phyloP scores from a whole-genome alignment of 2,888 invertebrate species.

The Lottia gigantea region DNA sequence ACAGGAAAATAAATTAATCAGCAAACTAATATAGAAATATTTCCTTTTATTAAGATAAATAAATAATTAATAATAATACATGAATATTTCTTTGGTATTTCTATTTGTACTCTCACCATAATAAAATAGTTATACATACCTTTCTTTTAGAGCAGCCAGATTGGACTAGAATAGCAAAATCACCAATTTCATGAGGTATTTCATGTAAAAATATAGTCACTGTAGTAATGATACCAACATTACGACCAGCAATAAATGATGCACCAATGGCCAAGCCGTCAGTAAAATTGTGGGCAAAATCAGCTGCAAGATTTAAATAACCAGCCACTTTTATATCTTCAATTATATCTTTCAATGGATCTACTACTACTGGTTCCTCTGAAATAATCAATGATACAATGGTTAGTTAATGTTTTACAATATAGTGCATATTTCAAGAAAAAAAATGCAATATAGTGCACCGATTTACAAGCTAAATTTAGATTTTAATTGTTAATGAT shows the following conservation, averaged over 20 bases:
- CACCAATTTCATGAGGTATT: constrained; percentile 99
- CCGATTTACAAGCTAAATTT: too few species aligned
- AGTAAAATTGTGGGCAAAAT: constrained; percentile 98
- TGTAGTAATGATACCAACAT: constrained; percentile 80
- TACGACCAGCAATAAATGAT: constrained; percentile 91
- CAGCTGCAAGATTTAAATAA: constrained; percentile 96
- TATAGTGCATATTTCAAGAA: too few species aligned
- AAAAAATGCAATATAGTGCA: too few species aligned
- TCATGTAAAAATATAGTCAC: constrained; percentile 96
- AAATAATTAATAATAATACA: too few species aligned
- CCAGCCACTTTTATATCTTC: constrained; percentile 81
- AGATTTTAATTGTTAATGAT: too few species aligned
- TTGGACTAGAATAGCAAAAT: constrained; percentile 97
- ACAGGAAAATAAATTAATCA: too few species aligned
- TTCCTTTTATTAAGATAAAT: neutral
- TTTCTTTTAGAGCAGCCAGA: constrained; percentile 93
- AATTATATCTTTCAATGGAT: too few species aligned
- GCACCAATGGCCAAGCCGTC: constrained; percentile 99
- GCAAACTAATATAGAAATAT: too few species aligned
- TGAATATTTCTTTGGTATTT: too few species aligned
- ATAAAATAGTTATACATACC: constrained; percentile 66
- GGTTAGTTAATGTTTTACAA: too few species aligned
- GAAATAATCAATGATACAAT: neutral
- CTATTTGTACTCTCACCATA: too few species aligned
- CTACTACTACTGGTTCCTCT: constrained; percentile 14